These are phyloP conservation scores for Esox lucius DNA, from an alignment of 2,797 vertebrate genomes.

Conservation along the genomic window DNA sequence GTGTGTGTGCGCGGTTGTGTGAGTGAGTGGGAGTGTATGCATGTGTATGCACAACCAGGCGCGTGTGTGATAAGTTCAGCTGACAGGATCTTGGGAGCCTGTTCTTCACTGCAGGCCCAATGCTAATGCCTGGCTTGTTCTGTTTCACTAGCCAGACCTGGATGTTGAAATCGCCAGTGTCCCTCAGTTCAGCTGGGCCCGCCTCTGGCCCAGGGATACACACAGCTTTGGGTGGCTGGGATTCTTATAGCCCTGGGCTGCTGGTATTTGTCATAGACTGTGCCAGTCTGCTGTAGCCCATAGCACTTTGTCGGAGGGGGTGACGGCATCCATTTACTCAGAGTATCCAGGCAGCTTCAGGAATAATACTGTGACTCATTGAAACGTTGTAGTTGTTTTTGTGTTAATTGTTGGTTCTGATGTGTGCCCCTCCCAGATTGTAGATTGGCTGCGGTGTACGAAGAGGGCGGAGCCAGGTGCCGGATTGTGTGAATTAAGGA, in stretches of 20 bases:
- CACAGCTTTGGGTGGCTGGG: slow-evolving; percentile 64
- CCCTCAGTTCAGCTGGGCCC: slow-evolving; percentile 62
- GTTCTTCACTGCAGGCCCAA: slow-evolving; percentile 75
- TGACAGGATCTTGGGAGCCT: slow-evolving; percentile 79
- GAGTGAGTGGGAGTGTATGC: slow-evolving; percentile 2
- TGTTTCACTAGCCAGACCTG: slow-evolving; percentile 65
- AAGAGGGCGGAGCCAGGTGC: too few species aligned
- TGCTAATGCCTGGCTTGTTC: slow-evolving; percentile 81
- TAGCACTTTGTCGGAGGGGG: slow-evolving; percentile 36
- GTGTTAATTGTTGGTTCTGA: slow-evolving; percentile 40
- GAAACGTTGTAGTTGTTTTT: slow-evolving; percentile 66
- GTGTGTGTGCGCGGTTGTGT: background rate
- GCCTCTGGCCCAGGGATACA: slow-evolving; percentile 66
- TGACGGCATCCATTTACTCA: slow-evolving; percentile 54
- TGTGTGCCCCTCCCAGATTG: background rate
- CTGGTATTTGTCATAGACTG: slow-evolving; percentile 64
- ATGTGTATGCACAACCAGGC: too few species aligned
- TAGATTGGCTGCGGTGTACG: too few species aligned
- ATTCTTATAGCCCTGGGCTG: slow-evolving; percentile 62
- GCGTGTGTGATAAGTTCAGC: slow-evolving; percentile 67
- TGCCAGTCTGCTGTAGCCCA: slow-evolving; percentile 61
- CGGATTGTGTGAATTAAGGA: too few species aligned
- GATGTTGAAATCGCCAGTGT: slow-evolving; percentile 70
- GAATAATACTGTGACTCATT: slow-evolving; percentile 68
- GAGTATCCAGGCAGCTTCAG: slow-evolving; percentile 62